Conservation (phyloP, 2,113 vertebrate genomes). For the Ophiodon elongatus region DNA sequence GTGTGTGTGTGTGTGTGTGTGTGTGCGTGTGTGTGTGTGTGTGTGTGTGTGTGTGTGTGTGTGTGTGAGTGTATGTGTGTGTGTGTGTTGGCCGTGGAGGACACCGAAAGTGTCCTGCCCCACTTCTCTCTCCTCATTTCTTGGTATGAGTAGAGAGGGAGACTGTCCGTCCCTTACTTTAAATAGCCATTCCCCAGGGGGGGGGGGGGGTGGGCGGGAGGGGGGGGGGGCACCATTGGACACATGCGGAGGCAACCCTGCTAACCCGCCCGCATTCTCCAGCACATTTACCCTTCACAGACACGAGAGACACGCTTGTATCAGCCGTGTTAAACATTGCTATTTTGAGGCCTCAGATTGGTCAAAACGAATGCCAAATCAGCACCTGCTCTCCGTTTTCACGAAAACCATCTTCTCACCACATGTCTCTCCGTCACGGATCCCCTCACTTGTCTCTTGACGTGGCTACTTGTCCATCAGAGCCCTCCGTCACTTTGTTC, state of each 20-base stretch:
- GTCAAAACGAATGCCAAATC: slow-evolving; percentile 17
- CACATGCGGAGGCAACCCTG: slow-evolving; percentile 79
- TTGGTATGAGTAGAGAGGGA: slow-evolving; percentile 59
- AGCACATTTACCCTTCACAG: slow-evolving; percentile 61
- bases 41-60: not conserved
- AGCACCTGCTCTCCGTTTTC: slow-evolving; percentile 10
- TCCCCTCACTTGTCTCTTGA: slow-evolving; percentile 21
- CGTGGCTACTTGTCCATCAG: slow-evolving; percentile 53
- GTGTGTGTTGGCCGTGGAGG: slow-evolving; percentile 55
- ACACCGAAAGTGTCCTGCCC: slow-evolving; percentile 77
- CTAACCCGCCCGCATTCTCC: slow-evolving; percentile 55
- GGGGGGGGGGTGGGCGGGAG: slow-evolving; percentile 1
- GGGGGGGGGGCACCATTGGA: slow-evolving; percentile 58
- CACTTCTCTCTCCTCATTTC: slow-evolving; percentile 79
- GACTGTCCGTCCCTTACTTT: slow-evolving; percentile 71
- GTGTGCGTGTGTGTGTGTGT: slow-evolving; percentile 25
- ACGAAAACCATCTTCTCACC: not conserved
- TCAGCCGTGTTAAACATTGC: slow-evolving; percentile 3
- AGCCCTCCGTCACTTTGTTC: slow-evolving; percentile 24
- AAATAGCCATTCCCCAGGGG: slow-evolving; percentile 81
- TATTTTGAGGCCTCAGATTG: not conserved
- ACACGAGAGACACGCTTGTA: not conserved
- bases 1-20: not conserved
- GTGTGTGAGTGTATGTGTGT: slow-evolving; percentile 15
- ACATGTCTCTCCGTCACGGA: not conserved